These are phyloP conservation scores for Plusia festucae DNA, from an alignment of 2,888 invertebrate species.

Conservation along the genomic window DNA sequence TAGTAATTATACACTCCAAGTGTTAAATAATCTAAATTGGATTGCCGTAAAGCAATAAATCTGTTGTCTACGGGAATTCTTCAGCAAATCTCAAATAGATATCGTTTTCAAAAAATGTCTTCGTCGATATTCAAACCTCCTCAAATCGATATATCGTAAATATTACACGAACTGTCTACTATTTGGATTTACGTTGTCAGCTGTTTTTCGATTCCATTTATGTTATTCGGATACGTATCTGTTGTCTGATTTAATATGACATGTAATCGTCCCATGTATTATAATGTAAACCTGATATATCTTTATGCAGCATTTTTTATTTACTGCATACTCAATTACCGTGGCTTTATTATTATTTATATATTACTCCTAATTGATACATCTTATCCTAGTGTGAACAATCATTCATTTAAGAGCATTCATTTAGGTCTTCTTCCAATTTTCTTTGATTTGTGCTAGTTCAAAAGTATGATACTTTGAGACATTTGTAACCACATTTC, in stretches of 20 bases:
- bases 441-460: no score
- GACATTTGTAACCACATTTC: no score
- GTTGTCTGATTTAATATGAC: slow-evolving; percentile 52
- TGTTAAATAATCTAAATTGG: no score
- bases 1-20: no score
- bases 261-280: slow-evolving; percentile 49
- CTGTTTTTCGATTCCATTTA: slow-evolving; percentile 53
- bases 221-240: slow-evolving; percentile 38
- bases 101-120: slow-evolving; percentile 35
- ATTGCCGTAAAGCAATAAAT: no score
- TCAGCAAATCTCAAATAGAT: slow-evolving; percentile 18
- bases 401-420: no score
- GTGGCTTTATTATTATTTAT: no score
- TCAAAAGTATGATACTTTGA: no score
- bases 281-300: slow-evolving; percentile 33
- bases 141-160: slow-evolving; percentile 36
- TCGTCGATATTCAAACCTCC: slow-evolving; percentile 32
- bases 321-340: not conserved
- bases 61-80: not conserved
- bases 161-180: slow-evolving; percentile 46
- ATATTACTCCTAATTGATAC: no score
- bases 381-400: no score
- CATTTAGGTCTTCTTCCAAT: no score
- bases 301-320: not conserved
- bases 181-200: slow-evolving; percentile 48